Percentiles rank a stretch among this genome's conserved stretches.
phyloP scores from a whole-genome alignment of 2,888 invertebrate genomes.

The Drosophila conformis region DNA sequence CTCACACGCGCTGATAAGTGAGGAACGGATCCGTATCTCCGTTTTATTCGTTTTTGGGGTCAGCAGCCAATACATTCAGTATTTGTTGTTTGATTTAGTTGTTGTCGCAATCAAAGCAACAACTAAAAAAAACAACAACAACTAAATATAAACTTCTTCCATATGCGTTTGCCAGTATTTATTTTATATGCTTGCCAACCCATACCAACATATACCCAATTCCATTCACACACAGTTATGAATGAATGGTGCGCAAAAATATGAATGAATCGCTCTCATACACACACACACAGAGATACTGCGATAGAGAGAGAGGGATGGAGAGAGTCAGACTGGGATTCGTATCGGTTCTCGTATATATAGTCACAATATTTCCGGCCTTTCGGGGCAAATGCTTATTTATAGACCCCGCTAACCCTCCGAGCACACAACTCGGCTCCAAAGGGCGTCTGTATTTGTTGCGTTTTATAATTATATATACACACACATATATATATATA shows the following conservation, averaged over 20 bases:
- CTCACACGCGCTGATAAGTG: slow-evolving; percentile 65
- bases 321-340: slow-evolving; percentile 4
- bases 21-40: slow-evolving; percentile 70
- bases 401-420: slow-evolving; percentile 36
- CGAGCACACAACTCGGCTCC: slow-evolving; percentile 30
- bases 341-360: slow-evolving; percentile 33
- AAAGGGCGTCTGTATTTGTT: slow-evolving; percentile 38
- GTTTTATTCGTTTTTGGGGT: slow-evolving; percentile 58
- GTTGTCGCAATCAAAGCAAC: slow-evolving; percentile 64
- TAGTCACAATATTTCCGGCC: slow-evolving; percentile 78
- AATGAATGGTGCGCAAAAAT: slow-evolving; percentile 61
- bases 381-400: slow-evolving; percentile 50
- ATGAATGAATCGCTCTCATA: slow-evolving; percentile 52
- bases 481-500: not conserved
- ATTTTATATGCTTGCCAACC: slow-evolving; percentile 8
- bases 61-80: slow-evolving; percentile 55
- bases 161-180: slow-evolving; percentile 31
- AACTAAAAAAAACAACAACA: slow-evolving; percentile 25
- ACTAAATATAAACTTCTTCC: slow-evolving; percentile 37
- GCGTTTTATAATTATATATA: not conserved
- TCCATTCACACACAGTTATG: slow-evolving; percentile 60
- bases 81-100: slow-evolving; percentile 33
- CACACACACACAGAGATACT: not conserved
- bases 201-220: slow-evolving; percentile 23
- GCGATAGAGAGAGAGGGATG: not conserved